Evolutionary conservation across 2,888 invertebrate genomes (phyloP).

Genomic region (Drosophila histrio): DNA sequence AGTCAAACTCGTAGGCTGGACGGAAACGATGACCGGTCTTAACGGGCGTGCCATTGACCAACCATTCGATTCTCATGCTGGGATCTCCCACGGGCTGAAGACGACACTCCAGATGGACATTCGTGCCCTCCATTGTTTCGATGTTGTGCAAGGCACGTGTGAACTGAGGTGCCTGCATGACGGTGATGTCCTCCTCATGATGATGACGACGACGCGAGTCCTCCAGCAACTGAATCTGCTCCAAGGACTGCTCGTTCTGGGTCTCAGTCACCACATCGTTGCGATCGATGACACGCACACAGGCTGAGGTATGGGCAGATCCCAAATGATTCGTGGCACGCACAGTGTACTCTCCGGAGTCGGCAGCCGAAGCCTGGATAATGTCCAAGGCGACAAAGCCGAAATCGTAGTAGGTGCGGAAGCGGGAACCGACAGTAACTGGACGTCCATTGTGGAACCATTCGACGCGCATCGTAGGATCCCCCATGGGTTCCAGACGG

Average conservation of each 20-base stretch:
- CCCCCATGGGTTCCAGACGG: constrained; percentile 96
- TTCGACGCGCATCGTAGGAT: constrained; percentile 97
- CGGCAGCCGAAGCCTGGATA: constrained; percentile 95
- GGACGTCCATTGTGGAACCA: constrained; percentile 98
- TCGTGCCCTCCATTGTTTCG: constrained; percentile 95
- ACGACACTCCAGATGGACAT: constrained; percentile 96
- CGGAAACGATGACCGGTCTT: constrained; percentile 97
- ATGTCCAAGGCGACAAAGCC: constrained; percentile 98
- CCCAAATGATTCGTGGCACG: constrained; percentile 97
- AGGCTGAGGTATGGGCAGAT: constrained; percentile 95
- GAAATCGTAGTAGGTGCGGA: constrained; percentile 97
- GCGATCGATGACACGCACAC: constrained; percentile 92
- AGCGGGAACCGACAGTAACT: constrained; percentile 95
- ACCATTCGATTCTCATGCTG: constrained; percentile 98
- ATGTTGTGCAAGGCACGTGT: constrained; percentile 94
- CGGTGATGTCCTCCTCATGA: constrained; percentile 91
- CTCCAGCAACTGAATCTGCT: constrained; percentile 96
- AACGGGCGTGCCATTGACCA: constrained; percentile 96
- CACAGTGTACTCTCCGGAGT: constrained; percentile 97
- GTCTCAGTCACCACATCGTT: constrained; percentile 94
- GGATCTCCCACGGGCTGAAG: constrained; percentile 95
- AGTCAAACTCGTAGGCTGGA: constrained; percentile 98
- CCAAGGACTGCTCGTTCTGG: constrained; percentile 95
- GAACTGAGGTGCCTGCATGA: constrained; percentile 94
- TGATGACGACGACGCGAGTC: constrained; percentile 90